Base-by-base conservation (phyloP, 64 coral and sea anemone genomes). In the Acropora yongei region DNA sequence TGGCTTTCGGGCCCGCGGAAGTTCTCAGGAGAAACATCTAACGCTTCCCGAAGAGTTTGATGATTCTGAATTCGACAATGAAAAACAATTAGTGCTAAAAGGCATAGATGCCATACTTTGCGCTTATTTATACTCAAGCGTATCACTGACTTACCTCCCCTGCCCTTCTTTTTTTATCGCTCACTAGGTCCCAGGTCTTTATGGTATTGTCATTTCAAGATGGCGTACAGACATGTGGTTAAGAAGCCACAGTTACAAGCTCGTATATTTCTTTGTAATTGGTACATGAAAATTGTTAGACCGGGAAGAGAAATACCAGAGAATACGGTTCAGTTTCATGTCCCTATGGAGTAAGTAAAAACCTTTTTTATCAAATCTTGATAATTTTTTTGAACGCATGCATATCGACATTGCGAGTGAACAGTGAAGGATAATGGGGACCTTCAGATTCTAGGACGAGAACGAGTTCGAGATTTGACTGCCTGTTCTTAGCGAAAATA, bases 201-300 rank as follows among this genome's bases (percentile, higher is more conserved):
- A 13, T 57, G 7, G 11, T 13, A 14, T 80, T 19, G 60, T 44
- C 3, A 39, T 73, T 98, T 73, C 94, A 98, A 98, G 30, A 98
- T 98, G 97, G 97, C 97, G 94, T 98, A 96, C 89, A 81, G 93
- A 73, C 83, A 98, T 86, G 97, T 98, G 13, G 97, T 98, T 3
- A 96, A 90, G 77, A 93, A 93, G 18, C 97, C 97, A 0, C 90
- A 91, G 80, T 86, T 98, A 19, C 97, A 98, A 94, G 95, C 97
- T 39, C 87, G 97, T 86, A 98, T 98, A 91, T 98, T 98, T 85
- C 91, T 98, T 73, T 91, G 94, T 16, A 95, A 98, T 79, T 98
- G 97, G 97, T 98, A 96, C 78, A 84, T 98, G 88, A 98, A 96
- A 66, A 77, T 98, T 12, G 97, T 98, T 53, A 83, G 91, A 88